A percentile compares a stretch with the other conserved stretches of the same genome.
Conservation (phyloP, 2,888 invertebrate species). For the Ormyrus labotus region DNA sequence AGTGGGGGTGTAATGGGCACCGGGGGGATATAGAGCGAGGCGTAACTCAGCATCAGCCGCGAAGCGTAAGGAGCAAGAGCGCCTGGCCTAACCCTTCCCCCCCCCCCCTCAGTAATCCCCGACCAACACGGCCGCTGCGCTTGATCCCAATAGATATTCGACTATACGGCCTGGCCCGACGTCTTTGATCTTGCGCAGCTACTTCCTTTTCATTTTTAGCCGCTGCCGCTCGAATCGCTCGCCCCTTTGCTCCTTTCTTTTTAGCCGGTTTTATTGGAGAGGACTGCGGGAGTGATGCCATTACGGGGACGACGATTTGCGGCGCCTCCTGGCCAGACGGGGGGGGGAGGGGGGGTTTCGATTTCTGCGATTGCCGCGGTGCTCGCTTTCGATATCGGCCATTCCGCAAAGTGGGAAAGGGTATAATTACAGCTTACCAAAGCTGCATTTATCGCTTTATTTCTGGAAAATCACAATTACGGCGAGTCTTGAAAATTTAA, state of each 20-base stretch:
- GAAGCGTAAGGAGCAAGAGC: slow-evolving; percentile 19
- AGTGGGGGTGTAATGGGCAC: slow-evolving; percentile 67
- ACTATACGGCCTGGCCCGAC: slow-evolving; percentile 44
- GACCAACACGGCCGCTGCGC: slow-evolving; percentile 64
- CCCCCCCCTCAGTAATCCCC: slow-evolving; percentile 69
- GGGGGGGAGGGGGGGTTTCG: neutral
- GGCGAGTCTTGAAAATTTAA: no score
- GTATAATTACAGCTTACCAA: no score
- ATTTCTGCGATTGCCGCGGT: neutral
- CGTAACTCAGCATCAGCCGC: slow-evolving; percentile 75
- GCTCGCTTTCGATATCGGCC: no score
- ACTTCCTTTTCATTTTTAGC: slow-evolving; percentile 40
- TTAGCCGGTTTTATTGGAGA: neutral
- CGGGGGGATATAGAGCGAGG: slow-evolving; percentile 71
- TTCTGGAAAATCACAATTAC: no score
- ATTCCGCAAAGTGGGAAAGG: no score
- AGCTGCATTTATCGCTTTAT: no score
- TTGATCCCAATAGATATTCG: slow-evolving; percentile 62
- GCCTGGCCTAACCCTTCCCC: neutral
- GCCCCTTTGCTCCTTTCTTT: neutral
- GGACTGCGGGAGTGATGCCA: no score
- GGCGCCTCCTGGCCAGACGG: neutral
- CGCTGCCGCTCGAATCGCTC: neutral
- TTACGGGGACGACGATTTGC: no score
- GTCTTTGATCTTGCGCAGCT: slow-evolving; percentile 24